Conservation (phyloP, 2,113 vertebrate genomes). For the Anseranas semipalmata region DNA sequence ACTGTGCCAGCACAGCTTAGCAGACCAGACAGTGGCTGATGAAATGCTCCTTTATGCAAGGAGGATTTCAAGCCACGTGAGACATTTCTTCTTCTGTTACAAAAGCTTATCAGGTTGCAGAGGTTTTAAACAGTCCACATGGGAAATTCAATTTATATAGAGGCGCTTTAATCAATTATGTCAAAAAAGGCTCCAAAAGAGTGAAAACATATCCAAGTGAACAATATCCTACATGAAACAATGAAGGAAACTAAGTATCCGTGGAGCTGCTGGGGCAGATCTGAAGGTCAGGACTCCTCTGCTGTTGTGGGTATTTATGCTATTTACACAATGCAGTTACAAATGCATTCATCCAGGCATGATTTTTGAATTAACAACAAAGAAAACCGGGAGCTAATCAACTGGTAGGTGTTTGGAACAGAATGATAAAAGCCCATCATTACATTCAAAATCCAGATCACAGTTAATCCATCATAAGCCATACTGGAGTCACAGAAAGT, state of each 20-base stretch:
- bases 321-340: background rate
- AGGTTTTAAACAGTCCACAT: constrained; percentile 51
- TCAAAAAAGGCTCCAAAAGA: constrained; percentile 28
- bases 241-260: constrained; percentile 29
- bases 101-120: constrained; percentile 78
- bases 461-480: background rate
- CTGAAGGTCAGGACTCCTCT: constrained; percentile 10
- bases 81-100: constrained; percentile 76
- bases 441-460: background rate
- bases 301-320: background rate
- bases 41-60: constrained; percentile 66
- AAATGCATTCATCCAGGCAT: background rate
- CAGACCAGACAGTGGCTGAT: constrained; percentile 67
- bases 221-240: constrained; percentile 19
- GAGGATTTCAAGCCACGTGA: constrained; percentile 55
- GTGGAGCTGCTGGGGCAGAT: background rate
- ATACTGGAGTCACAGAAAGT: background rate
- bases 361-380: background rate
- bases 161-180: constrained; percentile 40
- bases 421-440: background rate
- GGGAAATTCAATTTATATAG: constrained; percentile 47
- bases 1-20: constrained; percentile 62
- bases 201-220: constrained; percentile 32
- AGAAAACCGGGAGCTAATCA: background rate
- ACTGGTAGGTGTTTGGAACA: background rate